Conservation (phyloP, 2,797 vertebrate genomes). For the Megalops cyprinoides region DNA sequence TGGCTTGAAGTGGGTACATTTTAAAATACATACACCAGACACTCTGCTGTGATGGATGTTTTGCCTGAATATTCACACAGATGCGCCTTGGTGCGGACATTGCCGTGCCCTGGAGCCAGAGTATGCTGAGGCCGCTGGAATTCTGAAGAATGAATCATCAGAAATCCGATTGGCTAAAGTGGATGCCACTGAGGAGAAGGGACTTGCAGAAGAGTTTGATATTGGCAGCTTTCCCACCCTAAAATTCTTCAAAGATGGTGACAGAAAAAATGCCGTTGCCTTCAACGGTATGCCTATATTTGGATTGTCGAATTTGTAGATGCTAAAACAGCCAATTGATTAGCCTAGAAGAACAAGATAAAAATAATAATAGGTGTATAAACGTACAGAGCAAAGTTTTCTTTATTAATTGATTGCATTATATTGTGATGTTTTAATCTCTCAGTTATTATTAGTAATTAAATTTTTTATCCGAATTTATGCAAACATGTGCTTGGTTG, state of each 20-base stretch:
- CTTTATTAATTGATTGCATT: no score
- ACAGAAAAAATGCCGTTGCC: slow-evolving; percentile 73
- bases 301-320: background rate
- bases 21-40: background rate
- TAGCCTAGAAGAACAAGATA: background rate
- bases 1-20: background rate
- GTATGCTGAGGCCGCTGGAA: slow-evolving; percentile 73
- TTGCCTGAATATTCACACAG: slow-evolving; percentile 57
- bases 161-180: slow-evolving; percentile 79
- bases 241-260: slow-evolving; percentile 80
- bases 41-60: slow-evolving; percentile 4
- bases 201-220: slow-evolving; percentile 77
- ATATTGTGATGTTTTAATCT: no score
- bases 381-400: background rate
- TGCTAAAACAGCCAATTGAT: background rate
- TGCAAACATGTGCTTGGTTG: no score
- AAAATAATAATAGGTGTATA: background rate
- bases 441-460: no score
- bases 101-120: slow-evolving; percentile 80
- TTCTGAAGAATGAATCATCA: slow-evolving; percentile 67
- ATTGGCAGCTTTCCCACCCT: slow-evolving; percentile 77
- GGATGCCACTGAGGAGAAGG: slow-evolving; percentile 72
- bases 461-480: no score
- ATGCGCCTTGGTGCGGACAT: slow-evolving; percentile 87
- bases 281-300: slow-evolving; percentile 73